Evolutionary conservation across 2,113 vertebrate genomes (phyloP).

Genomic region (Cyphotilapia sp.): DNA sequence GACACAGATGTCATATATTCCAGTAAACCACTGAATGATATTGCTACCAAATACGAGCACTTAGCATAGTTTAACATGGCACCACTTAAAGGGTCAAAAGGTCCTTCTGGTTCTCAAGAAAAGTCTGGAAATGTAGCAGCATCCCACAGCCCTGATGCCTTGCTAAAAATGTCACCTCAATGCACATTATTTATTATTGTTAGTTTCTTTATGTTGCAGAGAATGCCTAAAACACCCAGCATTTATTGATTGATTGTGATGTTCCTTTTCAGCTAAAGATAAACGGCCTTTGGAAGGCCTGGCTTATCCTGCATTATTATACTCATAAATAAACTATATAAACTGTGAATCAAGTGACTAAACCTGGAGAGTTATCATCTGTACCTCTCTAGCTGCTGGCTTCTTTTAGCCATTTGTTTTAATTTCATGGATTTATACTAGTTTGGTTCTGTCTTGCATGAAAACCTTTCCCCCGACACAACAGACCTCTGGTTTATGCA

Average conservation of each 20-base stretch:
- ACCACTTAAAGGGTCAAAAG: neutral
- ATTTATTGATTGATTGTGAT: neutral
- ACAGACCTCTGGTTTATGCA: neutral
- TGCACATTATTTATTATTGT: neutral
- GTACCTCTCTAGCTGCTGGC: neutral
- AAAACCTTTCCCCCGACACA: neutral
- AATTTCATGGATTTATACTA: neutral
- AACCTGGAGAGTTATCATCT: neutral
- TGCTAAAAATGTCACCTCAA: slow-evolving; percentile 6
- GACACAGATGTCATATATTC: neutral
- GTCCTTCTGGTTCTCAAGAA: slow-evolving; percentile 16
- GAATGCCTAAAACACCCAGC: neutral
- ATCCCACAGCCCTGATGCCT: neutral
- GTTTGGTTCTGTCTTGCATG: neutral
- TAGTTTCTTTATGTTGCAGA: neutral
- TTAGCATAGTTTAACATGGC: neutral
- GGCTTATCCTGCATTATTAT: neutral
- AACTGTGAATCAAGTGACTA: neutral
- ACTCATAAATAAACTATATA: neutral
- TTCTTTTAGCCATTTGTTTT: neutral
- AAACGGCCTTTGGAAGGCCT: neutral
- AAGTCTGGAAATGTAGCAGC: neutral
- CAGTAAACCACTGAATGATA: neutral
- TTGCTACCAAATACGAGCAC: neutral
- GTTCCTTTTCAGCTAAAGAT: neutral